Conservation (phyloP, 2,888 invertebrate genomes). For the Hemistola chrysoprasaria region DNA sequence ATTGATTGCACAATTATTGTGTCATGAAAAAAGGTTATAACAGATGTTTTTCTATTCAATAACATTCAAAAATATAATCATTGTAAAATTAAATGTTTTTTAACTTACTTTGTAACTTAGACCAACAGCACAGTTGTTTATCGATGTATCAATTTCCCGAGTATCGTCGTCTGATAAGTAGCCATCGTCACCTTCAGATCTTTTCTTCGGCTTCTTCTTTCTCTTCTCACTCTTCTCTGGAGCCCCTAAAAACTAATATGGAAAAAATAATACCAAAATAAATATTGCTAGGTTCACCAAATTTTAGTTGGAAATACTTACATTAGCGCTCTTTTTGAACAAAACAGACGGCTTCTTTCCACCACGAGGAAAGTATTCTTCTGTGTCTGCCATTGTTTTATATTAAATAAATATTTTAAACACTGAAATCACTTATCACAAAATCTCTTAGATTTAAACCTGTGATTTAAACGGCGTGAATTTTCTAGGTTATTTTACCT, state of each 20-base stretch:
- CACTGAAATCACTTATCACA: constrained; percentile 14
- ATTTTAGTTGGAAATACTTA: constrained; percentile 35
- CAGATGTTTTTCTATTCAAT: too few relatives aligned
- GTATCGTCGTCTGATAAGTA: constrained; percentile 66
- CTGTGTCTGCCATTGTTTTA: constrained; percentile 59
- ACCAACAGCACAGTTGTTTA: constrained; percentile 59
- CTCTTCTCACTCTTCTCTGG: constrained; percentile 67
- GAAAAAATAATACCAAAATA: background rate
- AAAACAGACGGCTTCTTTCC: constrained; percentile 72
- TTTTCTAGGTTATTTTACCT: constrained; percentile 44
- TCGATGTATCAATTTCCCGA: constrained; percentile 53
- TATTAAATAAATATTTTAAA: constrained; percentile 13
- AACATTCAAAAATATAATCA: too few relatives aligned
- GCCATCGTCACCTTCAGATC: constrained; percentile 66
- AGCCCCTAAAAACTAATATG: constrained; percentile 62
- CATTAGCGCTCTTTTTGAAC: constrained; percentile 70
- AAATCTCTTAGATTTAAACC: constrained; percentile 35
- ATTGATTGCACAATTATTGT: too few relatives aligned
- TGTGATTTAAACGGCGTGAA: constrained; percentile 31
- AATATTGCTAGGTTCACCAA: too few relatives aligned
- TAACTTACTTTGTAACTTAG: constrained; percentile 55
- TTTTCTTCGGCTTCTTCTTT: constrained; percentile 60
- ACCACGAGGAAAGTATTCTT: constrained; percentile 82
- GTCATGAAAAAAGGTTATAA: too few relatives aligned
- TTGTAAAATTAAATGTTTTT: constrained; percentile 2